These are phyloP conservation scores for Styela clava DNA, from an alignment of 23 tunicate genomes.

Conservation along the genomic window DNA sequence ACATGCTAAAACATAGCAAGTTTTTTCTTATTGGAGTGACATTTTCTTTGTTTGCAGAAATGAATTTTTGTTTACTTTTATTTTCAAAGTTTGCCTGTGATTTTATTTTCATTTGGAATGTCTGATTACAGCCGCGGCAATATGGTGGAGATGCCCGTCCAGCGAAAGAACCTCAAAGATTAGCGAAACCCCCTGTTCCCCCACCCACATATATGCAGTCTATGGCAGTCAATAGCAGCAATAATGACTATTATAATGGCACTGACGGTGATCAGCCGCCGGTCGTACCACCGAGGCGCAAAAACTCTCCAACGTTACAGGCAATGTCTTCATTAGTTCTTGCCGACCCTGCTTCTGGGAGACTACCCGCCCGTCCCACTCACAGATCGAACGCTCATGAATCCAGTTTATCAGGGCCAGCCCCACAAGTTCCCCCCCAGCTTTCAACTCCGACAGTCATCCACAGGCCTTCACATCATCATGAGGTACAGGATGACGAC, in stretches of 20 bases:
- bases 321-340: conserved; percentile 22
- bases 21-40: too few species aligned
- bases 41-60: too few species aligned
- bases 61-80: too few species aligned
- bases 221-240: not conserved
- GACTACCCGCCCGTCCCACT: conserved; percentile 79
- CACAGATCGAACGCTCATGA: conserved; percentile 41
- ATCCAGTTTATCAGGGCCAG: conserved; percentile 36
- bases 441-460: conserved; percentile 44
- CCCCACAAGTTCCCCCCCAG: conserved; percentile 16
- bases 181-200: conserved; percentile 23
- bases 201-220: conserved; percentile 29
- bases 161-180: conserved; percentile 40
- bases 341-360: conserved; percentile 74
- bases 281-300: conserved; percentile 85
- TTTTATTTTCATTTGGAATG: conserved; percentile 31
- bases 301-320: conserved; percentile 61
- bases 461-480: conserved; percentile 31
- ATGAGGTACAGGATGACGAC: conserved; percentile 47
- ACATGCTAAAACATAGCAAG: too few species aligned
- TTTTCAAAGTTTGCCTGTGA: not conserved
- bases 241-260: conserved; percentile 13
- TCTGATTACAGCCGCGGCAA: conserved; percentile 51
- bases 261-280: conserved; percentile 69
- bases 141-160: conserved; percentile 65